Conservation (phyloP, 2,888 invertebrate genomes). For the Lepidocyrtoides sp. region DNA sequence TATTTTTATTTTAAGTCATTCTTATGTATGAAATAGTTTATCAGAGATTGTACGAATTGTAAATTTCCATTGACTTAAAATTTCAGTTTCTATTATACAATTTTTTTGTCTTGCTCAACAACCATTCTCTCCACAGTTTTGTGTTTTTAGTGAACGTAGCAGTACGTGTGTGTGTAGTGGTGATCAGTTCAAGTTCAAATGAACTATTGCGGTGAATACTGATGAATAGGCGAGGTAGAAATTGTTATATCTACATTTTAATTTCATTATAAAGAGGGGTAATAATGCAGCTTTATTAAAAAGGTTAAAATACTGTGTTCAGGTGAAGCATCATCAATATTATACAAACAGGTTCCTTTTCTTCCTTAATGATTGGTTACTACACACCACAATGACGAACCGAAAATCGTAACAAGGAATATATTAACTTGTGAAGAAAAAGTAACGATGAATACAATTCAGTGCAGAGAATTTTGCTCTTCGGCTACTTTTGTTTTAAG, state of each 20-base stretch:
- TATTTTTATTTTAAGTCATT: too few species aligned
- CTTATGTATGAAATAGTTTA: too few species aligned
- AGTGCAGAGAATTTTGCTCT: too few species aligned
- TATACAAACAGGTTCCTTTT: constrained; percentile 66
- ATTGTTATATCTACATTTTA: constrained; percentile 45
- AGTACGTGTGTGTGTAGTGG: background rate
- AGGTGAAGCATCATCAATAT: constrained; percentile 31
- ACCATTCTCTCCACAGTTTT: too few species aligned
- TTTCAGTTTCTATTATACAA: too few species aligned
- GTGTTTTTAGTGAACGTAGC: too few species aligned
- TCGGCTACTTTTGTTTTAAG: background rate
- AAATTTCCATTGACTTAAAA: too few species aligned
- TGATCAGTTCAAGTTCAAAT: constrained; percentile 12
- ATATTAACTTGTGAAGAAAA: background rate
- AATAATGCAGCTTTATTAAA: constrained; percentile 31
- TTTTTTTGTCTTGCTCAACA: too few species aligned
- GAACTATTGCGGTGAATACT: constrained; percentile 2
- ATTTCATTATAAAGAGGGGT: constrained; percentile 32
- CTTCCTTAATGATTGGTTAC: constrained; percentile 58
- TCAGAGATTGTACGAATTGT: too few species aligned
- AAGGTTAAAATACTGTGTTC: constrained; percentile 54
- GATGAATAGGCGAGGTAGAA: background rate
- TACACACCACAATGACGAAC: background rate
- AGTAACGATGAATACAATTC: background rate
- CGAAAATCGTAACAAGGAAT: constrained; percentile 32